Evolutionary conservation across 2,888 invertebrate species (phyloP), one percentile per base, ranked within the genome.

Genomic region (Thymelicus lineola): DNA sequence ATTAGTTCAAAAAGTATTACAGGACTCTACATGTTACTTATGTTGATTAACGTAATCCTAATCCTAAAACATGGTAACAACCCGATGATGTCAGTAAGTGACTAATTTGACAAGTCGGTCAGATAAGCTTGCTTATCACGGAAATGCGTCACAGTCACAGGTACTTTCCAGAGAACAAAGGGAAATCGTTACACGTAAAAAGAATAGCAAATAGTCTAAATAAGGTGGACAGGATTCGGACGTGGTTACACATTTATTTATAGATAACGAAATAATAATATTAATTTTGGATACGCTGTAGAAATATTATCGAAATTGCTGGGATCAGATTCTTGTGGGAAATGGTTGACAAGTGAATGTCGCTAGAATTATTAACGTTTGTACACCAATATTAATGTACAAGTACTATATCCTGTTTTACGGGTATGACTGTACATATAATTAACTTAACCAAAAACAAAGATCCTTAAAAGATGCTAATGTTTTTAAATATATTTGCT

Each of bases 61-160:
- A 55, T 28, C 28, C 55, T 55, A 55, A 38, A 55, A 55, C 12
- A 36, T 35, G 5, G 68, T 67, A 62, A 75, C 78, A 2, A 75
- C 75, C 67, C 70, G 73, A 79, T 89, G 87, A 89, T 82, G 86
- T 87, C 88, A 89, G 79, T 75, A 75, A 45, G 78, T 80, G 80
- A 83, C 76, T 80, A 81, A 84, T 82, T 84, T 82, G 81, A 83
- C 86, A 82, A 83, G 82, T 81, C 71, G 73, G 72, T 65, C 62
- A 77, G 89, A 88, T 89, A 89, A 87, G 80, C 59, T 36, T 46
- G 62, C 73, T 82, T 89, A 89, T 89, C 86, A 79, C 55, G 53
- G 78, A 79, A 82, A 84, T 84, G 86, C 78, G 76, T 82, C 80
- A 82, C 73, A 71, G 73, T 73, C 62, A 73, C 86, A 86, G 87